Percentiles rank a stretch among this genome's conserved stretches.
phyloP scores from a whole-genome alignment of 2,113 vertebrate genomes.

The Corythaeola cristata region DNA sequence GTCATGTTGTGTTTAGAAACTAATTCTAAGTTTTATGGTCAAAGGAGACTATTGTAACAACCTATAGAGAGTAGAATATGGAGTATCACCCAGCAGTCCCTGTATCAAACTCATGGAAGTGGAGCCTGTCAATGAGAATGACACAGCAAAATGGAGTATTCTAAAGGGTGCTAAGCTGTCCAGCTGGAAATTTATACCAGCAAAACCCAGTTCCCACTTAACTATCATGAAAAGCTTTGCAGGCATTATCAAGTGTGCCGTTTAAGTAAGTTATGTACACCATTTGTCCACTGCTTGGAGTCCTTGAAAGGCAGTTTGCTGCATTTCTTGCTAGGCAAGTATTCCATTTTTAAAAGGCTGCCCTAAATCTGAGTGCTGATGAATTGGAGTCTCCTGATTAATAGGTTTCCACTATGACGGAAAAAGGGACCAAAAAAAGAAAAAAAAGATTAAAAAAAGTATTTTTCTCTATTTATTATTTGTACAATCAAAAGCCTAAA shows the following conservation, averaged over 20 bases:
- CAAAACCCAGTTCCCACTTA: neutral
- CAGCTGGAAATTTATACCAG: neutral
- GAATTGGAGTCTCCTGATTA: neutral
- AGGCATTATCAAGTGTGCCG: neutral
- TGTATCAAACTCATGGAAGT: neutral
- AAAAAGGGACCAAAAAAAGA: neutral
- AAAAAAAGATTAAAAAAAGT: neutral
- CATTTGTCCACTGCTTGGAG: neutral
- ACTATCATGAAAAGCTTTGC: neutral
- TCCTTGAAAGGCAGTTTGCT: conserved; percentile 11
- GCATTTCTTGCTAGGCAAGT: conserved; percentile 20
- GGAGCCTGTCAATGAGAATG: neutral
- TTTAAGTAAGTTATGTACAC: neutral
- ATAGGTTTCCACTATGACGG: neutral
- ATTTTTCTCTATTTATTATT: conserved; percentile 9
- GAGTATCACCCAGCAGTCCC: neutral
- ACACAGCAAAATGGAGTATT: neutral
- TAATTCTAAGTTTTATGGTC: neutral
- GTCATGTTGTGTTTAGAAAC: neutral
- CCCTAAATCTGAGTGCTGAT: neutral
- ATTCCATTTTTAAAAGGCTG: conserved; percentile 24
- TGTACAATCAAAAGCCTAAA: neutral
- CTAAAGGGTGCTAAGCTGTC: neutral
- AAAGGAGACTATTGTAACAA: neutral
- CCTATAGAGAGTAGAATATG: neutral